These are phyloP conservation scores for Dipodomys ordii DNA, from an alignment of 2,113 vertebrate species.

Conservation along the genomic window DNA sequence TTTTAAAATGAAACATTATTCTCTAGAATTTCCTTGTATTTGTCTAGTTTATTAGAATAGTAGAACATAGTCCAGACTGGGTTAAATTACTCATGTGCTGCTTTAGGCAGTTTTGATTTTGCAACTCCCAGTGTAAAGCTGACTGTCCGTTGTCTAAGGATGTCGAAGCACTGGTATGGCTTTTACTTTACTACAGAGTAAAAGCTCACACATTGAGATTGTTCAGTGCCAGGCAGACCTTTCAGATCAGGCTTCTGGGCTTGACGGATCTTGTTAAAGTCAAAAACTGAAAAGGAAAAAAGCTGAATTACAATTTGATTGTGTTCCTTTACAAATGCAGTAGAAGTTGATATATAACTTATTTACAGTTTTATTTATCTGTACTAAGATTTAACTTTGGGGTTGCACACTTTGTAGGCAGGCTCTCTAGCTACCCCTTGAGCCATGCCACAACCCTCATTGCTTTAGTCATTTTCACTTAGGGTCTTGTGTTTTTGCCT, in stretches of 20 bases:
- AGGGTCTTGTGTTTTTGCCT: no score
- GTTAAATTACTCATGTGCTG: constrained; percentile 29
- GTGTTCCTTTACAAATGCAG: constrained; percentile 1
- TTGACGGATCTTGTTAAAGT: constrained; percentile 8
- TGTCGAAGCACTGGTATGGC: neutral
- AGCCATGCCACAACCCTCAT: no score
- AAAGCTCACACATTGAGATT: neutral
- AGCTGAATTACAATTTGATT: neutral
- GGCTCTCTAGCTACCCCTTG: no score
- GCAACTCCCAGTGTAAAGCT: neutral
- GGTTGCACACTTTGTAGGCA: no score
- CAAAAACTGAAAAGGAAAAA: constrained; percentile 1
- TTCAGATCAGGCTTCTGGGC: neutral
- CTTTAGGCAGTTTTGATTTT: constrained; percentile 27
- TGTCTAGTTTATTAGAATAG: constrained; percentile 46
- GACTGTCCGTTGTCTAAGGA: neutral
- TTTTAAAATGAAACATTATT: constrained; percentile 40
- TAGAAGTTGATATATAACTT: neutral
- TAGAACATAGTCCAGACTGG: neutral
- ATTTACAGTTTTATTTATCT: no score
- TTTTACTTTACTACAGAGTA: neutral
- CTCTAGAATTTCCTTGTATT: constrained; percentile 53
- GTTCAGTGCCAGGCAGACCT: neutral
- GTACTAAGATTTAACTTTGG: no score
- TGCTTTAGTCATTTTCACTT: no score